phyloP scores from a whole-genome alignment of 1,140 invertebrate genomes.

The Tetraneura akinire region DNA sequence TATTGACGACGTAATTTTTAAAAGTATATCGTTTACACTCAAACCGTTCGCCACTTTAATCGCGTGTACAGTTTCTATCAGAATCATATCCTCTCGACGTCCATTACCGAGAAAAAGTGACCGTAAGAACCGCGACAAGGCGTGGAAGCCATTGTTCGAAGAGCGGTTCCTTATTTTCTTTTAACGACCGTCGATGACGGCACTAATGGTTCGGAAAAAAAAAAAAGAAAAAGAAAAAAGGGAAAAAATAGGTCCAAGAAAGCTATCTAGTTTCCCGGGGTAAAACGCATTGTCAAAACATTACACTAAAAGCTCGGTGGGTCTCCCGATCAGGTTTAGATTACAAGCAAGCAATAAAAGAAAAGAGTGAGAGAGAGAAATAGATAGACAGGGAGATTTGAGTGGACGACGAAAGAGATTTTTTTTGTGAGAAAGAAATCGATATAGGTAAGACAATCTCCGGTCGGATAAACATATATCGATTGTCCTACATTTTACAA shows the following conservation, averaged over 20 bases:
- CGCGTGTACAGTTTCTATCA: too few relatives aligned
- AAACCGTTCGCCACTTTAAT: too few relatives aligned
- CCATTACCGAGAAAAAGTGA: slow-evolving; percentile 27
- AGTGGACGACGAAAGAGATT: too few relatives aligned
- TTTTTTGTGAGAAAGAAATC: background rate
- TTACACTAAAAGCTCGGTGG: slow-evolving; percentile 41
- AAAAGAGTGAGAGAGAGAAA: background rate
- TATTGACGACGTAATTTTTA: too few relatives aligned
- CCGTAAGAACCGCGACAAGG: background rate
- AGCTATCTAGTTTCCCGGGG: slow-evolving; percentile 40
- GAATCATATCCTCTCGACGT: slow-evolving; percentile 20
- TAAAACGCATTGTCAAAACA: background rate
- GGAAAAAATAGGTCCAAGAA: background rate
- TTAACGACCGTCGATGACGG: slow-evolving; percentile 8
- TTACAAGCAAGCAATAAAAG: background rate
- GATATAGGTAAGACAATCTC: too few relatives aligned
- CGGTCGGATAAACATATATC: too few relatives aligned
- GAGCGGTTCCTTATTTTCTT: slow-evolving; percentile 12
- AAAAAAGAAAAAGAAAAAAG: slow-evolving; percentile 24
- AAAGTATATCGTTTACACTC: slow-evolving; percentile 24
- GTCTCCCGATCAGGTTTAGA: slow-evolving; percentile 39
- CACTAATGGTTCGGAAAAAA: slow-evolving; percentile 47
- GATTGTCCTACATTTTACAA: too few relatives aligned
- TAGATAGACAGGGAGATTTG: background rate
- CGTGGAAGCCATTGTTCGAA: background rate